Evolutionary conservation across 1,140 invertebrate genomes (phyloP).

Genomic region (Solenopsis fugax): DNA sequence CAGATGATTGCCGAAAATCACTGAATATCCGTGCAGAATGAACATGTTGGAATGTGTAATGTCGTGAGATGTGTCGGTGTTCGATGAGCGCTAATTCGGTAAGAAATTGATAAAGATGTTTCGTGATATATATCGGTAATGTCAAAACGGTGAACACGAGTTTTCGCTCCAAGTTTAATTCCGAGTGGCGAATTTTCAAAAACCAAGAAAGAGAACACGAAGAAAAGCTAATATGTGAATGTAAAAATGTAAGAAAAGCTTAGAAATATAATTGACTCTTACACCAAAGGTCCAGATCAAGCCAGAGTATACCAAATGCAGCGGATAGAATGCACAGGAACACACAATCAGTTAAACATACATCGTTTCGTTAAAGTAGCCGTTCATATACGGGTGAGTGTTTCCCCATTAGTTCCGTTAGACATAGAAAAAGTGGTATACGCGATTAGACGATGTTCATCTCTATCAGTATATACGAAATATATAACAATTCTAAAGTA

Average conservation of each 20-base stretch:
- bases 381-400: slow-evolving; percentile 64
- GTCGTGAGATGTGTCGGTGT: slow-evolving; percentile 35
- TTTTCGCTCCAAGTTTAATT: slow-evolving; percentile 29
- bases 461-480: slow-evolving; percentile 1
- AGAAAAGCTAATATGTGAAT: slow-evolving; percentile 77
- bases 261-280: slow-evolving; percentile 86
- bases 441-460: slow-evolving; percentile 45
- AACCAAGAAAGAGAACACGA: slow-evolving; percentile 35
- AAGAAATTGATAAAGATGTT: slow-evolving; percentile 28
- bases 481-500: too few relatives aligned
- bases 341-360: slow-evolving; percentile 86
- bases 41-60: slow-evolving; percentile 58
- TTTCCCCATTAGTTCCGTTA: slow-evolving; percentile 63
- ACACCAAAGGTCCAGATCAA: slow-evolving; percentile 87
- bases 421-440: slow-evolving; percentile 57
- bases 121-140: neutral
- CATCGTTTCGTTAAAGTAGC: slow-evolving; percentile 80
- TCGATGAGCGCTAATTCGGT: slow-evolving; percentile 29
- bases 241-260: slow-evolving; percentile 83
- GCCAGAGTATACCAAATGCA: slow-evolving; percentile 87
- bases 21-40: slow-evolving; percentile 64
- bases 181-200: slow-evolving; percentile 27
- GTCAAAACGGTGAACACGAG: neutral
- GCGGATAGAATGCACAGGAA: slow-evolving; percentile 87
- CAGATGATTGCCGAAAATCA: slow-evolving; percentile 25